A percentile compares a stretch with the other conserved stretches of the same genome.
phyloP scores from a whole-genome alignment of 2,797 vertebrate genomes.

The Microctenopoma stevenorrisi region DNA sequence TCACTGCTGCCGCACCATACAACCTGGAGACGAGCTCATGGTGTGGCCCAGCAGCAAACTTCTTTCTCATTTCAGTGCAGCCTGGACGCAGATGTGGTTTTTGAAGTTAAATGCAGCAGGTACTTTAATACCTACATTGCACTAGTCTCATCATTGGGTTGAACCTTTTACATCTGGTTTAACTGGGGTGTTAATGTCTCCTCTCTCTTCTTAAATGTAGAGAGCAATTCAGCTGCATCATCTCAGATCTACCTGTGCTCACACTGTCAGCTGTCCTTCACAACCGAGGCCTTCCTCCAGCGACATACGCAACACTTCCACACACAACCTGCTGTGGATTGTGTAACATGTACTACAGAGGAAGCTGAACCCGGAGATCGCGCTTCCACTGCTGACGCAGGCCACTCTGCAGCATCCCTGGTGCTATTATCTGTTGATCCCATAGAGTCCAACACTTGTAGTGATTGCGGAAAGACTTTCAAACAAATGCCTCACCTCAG shows the following conservation, averaged over 20 bases:
- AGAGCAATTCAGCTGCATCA: constrained; percentile 26
- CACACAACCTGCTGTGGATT: constrained; percentile 25
- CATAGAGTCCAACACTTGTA: constrained; percentile 56
- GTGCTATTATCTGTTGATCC: constrained; percentile 35
- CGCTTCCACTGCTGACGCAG: background rate
- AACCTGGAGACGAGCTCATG: constrained; percentile 90
- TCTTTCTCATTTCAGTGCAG: constrained; percentile 62
- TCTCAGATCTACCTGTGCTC: constrained; percentile 73
- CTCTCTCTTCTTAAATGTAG: constrained; percentile 48
- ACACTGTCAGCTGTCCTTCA: constrained; percentile 80
- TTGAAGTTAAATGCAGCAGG: constrained; percentile 73
- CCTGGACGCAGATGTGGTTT: constrained; percentile 79
- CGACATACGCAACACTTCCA: constrained; percentile 76
- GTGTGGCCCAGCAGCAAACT: constrained; percentile 94
- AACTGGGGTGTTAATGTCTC: background rate
- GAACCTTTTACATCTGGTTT: background rate
- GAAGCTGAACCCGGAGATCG: constrained; percentile 26
- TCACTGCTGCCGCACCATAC: constrained; percentile 89
- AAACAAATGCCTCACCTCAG: constrained; percentile 79
- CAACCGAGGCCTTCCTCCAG: constrained; percentile 79
- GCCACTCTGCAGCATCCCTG: constrained; percentile 12
- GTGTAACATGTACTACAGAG: constrained; percentile 24
- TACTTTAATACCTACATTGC: constrained; percentile 11
- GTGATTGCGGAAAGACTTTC: constrained; percentile 80
- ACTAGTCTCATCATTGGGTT: background rate